Evolutionary conservation across 2,113 vertebrate species (phyloP).

Genomic region (Ochotona curzoniae): DNA sequence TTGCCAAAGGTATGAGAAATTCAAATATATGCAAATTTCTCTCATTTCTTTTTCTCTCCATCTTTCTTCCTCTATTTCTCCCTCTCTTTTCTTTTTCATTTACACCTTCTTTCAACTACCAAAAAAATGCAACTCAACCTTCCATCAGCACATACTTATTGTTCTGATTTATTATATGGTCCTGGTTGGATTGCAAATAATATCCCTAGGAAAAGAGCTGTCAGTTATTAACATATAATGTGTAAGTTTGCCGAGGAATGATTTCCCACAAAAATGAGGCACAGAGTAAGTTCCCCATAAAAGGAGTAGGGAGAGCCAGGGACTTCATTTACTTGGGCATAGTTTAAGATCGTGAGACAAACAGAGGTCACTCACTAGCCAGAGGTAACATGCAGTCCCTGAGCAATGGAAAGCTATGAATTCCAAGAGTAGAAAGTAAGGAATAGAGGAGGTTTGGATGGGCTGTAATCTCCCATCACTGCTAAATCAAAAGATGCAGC

Average conservation of each 20-base stretch:
- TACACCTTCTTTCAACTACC: not conserved
- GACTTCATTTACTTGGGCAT: not conserved
- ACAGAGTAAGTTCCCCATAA: not conserved
- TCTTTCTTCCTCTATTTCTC: not conserved
- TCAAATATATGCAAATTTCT: not conserved
- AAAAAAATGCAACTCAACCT: not conserved
- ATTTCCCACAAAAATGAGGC: not conserved
- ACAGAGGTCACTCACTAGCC: not conserved
- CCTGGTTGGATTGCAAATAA: conserved; percentile 14
- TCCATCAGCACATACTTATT: not conserved
- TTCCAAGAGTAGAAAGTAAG: not conserved
- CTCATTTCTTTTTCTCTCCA: not conserved
- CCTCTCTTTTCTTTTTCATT: no score
- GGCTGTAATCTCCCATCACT: not conserved
- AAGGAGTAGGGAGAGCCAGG: not conserved
- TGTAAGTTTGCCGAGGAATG: not conserved
- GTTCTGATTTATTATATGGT: conserved; percentile 4
- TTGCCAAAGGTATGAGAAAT: conserved; percentile 30
- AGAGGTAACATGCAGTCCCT: not conserved
- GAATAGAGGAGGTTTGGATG: not conserved
- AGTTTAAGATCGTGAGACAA: not conserved
- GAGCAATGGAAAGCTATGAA: not conserved
- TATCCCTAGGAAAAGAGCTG: conserved; percentile 35
- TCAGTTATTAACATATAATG: not conserved
- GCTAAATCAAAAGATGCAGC: not conserved